phyloP scores from a whole-genome alignment of 2,113 vertebrate species.

The Eulemur macaco region DNA sequence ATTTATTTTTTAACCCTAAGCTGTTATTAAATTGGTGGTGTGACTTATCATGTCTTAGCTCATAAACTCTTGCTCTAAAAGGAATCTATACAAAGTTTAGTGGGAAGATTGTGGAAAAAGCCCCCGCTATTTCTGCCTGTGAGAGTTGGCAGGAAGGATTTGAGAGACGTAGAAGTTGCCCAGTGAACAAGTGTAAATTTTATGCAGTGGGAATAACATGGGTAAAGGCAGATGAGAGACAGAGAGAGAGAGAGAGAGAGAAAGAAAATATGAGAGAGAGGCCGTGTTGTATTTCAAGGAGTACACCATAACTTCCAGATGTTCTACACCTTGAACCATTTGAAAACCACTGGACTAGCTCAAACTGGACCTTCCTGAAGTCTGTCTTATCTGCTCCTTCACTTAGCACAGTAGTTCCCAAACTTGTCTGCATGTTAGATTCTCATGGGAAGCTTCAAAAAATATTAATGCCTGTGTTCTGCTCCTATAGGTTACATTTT shows the following conservation, averaged over 20 bases:
- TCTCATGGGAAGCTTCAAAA: not conserved
- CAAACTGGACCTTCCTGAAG: not conserved
- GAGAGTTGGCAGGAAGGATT: not conserved
- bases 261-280: too few species aligned
- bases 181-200: not conserved
- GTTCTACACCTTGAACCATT: not conserved
- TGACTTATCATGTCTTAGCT: not conserved
- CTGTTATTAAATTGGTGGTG: not conserved
- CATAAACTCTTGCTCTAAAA: not conserved
- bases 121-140: not conserved
- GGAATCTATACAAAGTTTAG: not conserved
- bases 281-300: not conserved
- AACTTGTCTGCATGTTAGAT: not conserved
- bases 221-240: not conserved
- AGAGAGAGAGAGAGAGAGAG: too few species aligned
- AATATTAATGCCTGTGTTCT: not conserved
- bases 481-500: not conserved
- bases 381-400: not conserved
- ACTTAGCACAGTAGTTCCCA: not conserved
- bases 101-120: not conserved
- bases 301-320: not conserved
- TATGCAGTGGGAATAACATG: not conserved
- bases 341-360: not conserved
- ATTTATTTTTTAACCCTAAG: not conserved
- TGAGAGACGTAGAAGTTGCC: not conserved